Base-by-base conservation (phyloP, 2,888 invertebrate species). In the Drosophila trichaetosa region DNA sequence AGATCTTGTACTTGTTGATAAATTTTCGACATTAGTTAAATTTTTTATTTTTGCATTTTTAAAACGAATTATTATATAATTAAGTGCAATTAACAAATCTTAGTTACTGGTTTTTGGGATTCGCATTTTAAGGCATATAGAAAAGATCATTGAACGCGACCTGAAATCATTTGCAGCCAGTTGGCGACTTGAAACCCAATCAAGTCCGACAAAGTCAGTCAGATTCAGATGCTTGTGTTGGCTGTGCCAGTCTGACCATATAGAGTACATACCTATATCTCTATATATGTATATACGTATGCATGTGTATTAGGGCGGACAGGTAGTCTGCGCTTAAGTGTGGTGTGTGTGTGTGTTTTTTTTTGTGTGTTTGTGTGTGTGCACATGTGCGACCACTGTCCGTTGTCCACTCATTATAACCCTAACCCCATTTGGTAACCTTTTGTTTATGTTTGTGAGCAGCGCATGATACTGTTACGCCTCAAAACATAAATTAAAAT, bases 141-240 rank as follows among this genome's bases (percentile, higher is more conserved):
- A 51, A 36, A 81, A 80, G 85, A 85, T 76, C 88, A 78, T 78
- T 87, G 83, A 89, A 82, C 80, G 89, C 71, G 27, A 74, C 56
- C 61, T 65, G 53, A 82, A 73, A 76, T 58, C 51, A 48, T 68
- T 72, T 64, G 29, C 46, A 42, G 53, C 64, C 56, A 51, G 68
- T 56, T 60, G 49, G 36, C 54, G 64, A 56, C 64, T 71, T 57
- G 59, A 76, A 80, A 58, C 51, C 63, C 73, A 78, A 61, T 49
- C 82, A 66, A 61, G 68, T 79, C 65, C 52, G 21, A 27, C 7
- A 27, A 24, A 51, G 13, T n/a, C 16, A 34, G 24, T 56, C 51
- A 48, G 57, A 68, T 49, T 59, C 54, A 54, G 42, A 59, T 62
- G 51, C 34, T 29, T 34, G 60, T 53, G 38, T 61, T 58, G 74